Evolutionary conservation across 2,113 vertebrate species (phyloP).

Genomic region (Orcinus orca): DNA sequence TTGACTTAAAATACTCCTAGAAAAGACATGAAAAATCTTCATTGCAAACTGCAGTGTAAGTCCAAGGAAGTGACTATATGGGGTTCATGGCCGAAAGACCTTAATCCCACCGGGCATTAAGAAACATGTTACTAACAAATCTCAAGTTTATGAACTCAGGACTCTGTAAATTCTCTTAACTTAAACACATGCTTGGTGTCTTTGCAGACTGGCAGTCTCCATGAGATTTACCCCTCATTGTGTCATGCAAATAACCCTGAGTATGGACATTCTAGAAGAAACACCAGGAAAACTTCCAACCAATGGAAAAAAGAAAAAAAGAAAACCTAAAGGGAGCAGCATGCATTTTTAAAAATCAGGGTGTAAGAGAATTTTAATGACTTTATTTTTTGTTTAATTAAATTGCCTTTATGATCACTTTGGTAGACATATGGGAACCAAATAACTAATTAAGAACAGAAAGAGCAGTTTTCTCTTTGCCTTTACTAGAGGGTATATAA

Average conservation of each 20-base stretch:
- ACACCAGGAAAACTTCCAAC: neutral
- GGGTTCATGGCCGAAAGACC: neutral
- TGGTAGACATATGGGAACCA: conserved; percentile 51
- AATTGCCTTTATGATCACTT: conserved; percentile 47
- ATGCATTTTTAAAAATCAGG: neutral
- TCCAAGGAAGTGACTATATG: neutral
- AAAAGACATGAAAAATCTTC: neutral
- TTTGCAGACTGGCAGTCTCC: neutral
- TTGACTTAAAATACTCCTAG: neutral
- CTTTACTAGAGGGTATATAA: conserved; percentile 46
- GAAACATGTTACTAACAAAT: neutral
- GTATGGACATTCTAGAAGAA: neutral
- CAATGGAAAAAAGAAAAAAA: neutral
- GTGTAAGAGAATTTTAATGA: conserved; percentile 34
- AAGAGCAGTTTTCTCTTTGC: conserved; percentile 30
- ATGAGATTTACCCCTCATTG: neutral
- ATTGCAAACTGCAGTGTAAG: neutral
- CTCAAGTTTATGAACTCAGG: neutral
- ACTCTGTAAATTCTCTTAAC: neutral
- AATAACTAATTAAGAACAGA: conserved; percentile 63
- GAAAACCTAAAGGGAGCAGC: neutral
- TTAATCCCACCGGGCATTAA: neutral
- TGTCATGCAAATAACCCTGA: neutral
- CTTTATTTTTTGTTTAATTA: conserved; percentile 54
- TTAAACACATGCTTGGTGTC: neutral